Evolutionary conservation across 30 jellyfish, hydroid and myxozoan species (phyloP).

Genomic region (Aurelia aurita): DNA sequence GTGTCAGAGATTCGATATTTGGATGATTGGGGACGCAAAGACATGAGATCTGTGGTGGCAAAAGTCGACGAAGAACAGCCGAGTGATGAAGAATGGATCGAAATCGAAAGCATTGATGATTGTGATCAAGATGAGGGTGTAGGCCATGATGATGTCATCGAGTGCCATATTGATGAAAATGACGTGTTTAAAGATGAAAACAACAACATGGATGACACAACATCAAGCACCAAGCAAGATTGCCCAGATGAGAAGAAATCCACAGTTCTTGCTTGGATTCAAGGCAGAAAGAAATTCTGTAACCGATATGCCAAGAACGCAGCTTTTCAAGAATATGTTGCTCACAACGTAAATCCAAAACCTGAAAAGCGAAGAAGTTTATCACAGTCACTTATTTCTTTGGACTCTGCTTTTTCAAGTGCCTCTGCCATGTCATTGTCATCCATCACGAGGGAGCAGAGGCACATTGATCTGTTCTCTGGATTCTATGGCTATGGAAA

Average conservation of each 20-base stretch:
- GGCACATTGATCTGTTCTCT: conserved; percentile 37
- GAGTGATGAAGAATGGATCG: conserved; percentile 33
- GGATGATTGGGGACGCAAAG: conserved; percentile 66
- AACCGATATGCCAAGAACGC: conserved; percentile 28
- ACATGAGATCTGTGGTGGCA: background rate
- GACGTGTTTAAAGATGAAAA: conserved; percentile 3
- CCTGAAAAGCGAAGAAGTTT: conserved; percentile 4
- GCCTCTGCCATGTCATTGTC: conserved; percentile 48
- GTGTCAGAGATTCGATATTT: conserved; percentile 21
- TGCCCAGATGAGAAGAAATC: conserved; percentile 5
- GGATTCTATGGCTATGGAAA: conserved; percentile 65
- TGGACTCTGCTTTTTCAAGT: conserved; percentile 54
- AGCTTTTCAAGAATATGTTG: conserved; percentile 46
- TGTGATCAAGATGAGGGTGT: background rate
- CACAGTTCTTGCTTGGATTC: conserved; percentile 29
- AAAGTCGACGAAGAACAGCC: background rate
- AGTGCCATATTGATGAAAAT: background rate
- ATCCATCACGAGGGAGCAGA: conserved; percentile 42
- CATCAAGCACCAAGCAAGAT: background rate
- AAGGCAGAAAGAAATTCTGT: conserved; percentile 30
- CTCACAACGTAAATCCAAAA: conserved; percentile 7
- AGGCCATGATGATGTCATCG: background rate
- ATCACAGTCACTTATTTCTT: conserved; percentile 41
- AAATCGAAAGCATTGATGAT: conserved; percentile 4
- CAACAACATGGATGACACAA: background rate